phyloP scores from a whole-genome alignment of 2,888 invertebrate species.

The Notocelia uddmanniana region DNA sequence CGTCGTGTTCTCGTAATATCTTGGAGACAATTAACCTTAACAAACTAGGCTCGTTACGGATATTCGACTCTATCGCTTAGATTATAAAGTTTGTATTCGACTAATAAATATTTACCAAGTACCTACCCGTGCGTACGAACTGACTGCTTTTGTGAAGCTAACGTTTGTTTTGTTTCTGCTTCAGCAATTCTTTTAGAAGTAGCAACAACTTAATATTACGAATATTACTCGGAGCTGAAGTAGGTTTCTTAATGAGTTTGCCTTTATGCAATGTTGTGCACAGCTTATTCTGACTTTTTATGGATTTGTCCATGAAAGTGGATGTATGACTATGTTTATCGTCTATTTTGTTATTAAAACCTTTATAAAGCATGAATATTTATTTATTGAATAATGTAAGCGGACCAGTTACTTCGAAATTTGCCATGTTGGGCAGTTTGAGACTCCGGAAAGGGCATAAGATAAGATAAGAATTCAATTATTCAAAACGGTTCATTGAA shows the following conservation, averaged over 20 bases:
- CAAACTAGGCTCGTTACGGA: background rate
- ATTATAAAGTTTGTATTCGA: background rate
- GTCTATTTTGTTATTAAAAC: background rate
- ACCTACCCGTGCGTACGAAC: conserved; percentile 1
- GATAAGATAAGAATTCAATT: too few species aligned
- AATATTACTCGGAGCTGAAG: conserved; percentile 19
- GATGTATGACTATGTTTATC: background rate
- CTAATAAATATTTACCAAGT: background rate
- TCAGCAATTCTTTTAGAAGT: conserved; percentile 14
- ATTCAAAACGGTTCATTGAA: too few species aligned
- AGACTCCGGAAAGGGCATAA: too few species aligned
- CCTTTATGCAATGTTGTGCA: conserved; percentile 3
- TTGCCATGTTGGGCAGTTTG: too few species aligned
- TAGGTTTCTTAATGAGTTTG: conserved; percentile 16
- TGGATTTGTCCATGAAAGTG: background rate
- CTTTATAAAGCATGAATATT: too few species aligned
- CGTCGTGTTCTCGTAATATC: background rate
- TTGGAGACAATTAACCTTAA: conserved; percentile 2
- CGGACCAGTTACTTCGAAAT: too few species aligned
- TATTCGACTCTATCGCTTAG: conserved; percentile 1
- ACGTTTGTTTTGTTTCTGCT: conserved; percentile 20
- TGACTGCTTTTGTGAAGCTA: conserved; percentile 14
- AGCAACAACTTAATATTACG: conserved; percentile 12
- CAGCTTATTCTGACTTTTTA: background rate
- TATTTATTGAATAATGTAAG: too few species aligned